Conservation (phyloP, 2,888 invertebrate genomes). For the Philereme vetulata region DNA sequence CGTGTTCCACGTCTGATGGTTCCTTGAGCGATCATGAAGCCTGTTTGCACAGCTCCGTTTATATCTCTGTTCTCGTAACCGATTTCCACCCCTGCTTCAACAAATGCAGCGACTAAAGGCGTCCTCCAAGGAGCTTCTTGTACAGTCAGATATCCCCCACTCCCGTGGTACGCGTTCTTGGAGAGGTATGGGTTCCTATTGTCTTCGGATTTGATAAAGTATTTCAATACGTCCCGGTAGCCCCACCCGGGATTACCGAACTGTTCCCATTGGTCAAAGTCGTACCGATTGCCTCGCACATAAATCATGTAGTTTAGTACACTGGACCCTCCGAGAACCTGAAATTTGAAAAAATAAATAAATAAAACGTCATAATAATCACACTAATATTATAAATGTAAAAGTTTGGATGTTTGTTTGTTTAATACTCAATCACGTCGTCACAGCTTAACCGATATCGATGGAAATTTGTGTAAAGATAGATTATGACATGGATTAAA, state of each 20-base stretch:
- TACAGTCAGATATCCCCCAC: slow-evolving; percentile 89
- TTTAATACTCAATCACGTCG: too few species aligned
- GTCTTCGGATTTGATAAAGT: slow-evolving; percentile 95
- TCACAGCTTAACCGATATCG: too few species aligned
- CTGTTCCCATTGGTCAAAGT: slow-evolving; percentile 95
- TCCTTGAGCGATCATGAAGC: slow-evolving; percentile 92
- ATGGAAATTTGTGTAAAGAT: too few species aligned
- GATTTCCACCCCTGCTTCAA: slow-evolving; percentile 91
- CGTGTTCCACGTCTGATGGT: slow-evolving; percentile 90
- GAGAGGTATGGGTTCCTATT: slow-evolving; percentile 93
- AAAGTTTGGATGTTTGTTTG: too few species aligned
- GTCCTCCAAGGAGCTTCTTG: slow-evolving; percentile 94
- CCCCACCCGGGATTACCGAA: slow-evolving; percentile 95
- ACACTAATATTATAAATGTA: too few species aligned
- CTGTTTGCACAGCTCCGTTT: slow-evolving; percentile 91
- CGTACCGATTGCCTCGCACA: slow-evolving; percentile 91
- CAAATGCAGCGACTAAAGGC: slow-evolving; percentile 91
- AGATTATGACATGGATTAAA: too few species aligned
- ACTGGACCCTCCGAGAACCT: slow-evolving; percentile 93
- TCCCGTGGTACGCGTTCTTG: slow-evolving; percentile 87
- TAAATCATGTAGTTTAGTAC: slow-evolving; percentile 96
- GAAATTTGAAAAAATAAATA: slow-evolving; percentile 42
- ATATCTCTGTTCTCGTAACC: slow-evolving; percentile 93
- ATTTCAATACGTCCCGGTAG: slow-evolving; percentile 91
- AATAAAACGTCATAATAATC: background rate